Evolutionary conservation across 2,113 vertebrate genomes (phyloP).

Genomic region (Nestor notabilis): DNA sequence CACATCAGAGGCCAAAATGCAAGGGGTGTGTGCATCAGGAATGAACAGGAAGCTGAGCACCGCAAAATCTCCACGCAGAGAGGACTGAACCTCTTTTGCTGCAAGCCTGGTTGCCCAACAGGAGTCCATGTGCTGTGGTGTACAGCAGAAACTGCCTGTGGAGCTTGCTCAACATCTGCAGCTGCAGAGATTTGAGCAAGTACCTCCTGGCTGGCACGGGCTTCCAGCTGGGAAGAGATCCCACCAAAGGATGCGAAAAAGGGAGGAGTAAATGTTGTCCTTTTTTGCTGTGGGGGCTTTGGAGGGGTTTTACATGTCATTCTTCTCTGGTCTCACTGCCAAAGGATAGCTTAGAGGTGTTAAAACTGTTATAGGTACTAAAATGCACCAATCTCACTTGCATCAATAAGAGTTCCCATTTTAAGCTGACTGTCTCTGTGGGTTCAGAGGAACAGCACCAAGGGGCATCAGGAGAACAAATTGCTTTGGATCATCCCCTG

Average conservation of each 20-base stretch:
- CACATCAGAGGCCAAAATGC: neutral
- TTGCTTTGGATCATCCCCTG: neutral
- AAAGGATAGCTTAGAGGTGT: neutral
- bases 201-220: neutral
- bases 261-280: accelerated
- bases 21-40: neutral
- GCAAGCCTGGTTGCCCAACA: neutral
- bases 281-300: neutral
- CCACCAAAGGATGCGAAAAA: neutral
- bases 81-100: neutral
- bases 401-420: neutral
- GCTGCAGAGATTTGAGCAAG: neutral
- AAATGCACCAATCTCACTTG: neutral
- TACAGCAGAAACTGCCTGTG: accelerated
- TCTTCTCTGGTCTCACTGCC: neutral
- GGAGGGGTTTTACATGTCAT: accelerated
- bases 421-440: neutral
- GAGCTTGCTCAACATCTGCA: neutral
- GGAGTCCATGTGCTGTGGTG: neutral
- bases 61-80: accelerated
- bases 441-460: neutral
- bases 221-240: neutral
- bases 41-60: neutral
- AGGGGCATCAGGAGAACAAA: neutral
- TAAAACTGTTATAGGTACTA: neutral